Conservation (phyloP, 1,140 invertebrate species). For the Neoseiulus cucumeris region DNA sequence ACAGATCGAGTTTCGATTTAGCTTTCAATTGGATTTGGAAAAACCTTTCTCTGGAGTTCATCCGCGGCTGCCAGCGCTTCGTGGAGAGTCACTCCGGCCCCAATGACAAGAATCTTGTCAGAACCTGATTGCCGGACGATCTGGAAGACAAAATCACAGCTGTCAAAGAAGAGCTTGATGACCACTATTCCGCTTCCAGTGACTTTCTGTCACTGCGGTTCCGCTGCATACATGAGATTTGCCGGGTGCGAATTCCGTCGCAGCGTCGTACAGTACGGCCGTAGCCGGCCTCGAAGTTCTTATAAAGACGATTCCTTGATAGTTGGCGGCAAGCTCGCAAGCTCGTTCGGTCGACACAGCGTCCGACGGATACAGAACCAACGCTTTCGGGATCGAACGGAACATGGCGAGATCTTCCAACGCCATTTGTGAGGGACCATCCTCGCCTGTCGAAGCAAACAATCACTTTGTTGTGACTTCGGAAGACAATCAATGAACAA, state of each 20-base stretch:
- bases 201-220: too few species aligned
- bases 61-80: slow-evolving; percentile 72
- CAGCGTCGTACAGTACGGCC: slow-evolving; percentile 62
- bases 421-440: slow-evolving; percentile 99
- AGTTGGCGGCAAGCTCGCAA: slow-evolving; percentile 90
- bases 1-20: not conserved
- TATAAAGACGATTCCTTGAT: slow-evolving; percentile 83
- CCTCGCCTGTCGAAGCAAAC: slow-evolving; percentile 41
- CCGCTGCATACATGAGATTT: slow-evolving; percentile 32
- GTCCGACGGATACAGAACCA: slow-evolving; percentile 90
- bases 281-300: slow-evolving; percentile 80
- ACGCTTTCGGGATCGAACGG: slow-evolving; percentile 66
- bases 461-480: too few species aligned
- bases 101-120: slow-evolving; percentile 64
- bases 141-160: slow-evolving; percentile 23
- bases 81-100: slow-evolving; percentile 75
- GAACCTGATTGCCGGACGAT: slow-evolving; percentile 47
- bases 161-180: too few species aligned
- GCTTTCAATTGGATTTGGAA: slow-evolving; percentile 25
- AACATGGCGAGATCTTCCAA: slow-evolving; percentile 94
- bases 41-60: slow-evolving; percentile 32
- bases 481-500: too few species aligned
- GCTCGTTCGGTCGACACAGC: slow-evolving; percentile 82
- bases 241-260: slow-evolving; percentile 53
- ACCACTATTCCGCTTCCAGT: too few species aligned